Conservation (phyloP, 1,140 invertebrate species). For the Chlorops oryzae region DNA sequence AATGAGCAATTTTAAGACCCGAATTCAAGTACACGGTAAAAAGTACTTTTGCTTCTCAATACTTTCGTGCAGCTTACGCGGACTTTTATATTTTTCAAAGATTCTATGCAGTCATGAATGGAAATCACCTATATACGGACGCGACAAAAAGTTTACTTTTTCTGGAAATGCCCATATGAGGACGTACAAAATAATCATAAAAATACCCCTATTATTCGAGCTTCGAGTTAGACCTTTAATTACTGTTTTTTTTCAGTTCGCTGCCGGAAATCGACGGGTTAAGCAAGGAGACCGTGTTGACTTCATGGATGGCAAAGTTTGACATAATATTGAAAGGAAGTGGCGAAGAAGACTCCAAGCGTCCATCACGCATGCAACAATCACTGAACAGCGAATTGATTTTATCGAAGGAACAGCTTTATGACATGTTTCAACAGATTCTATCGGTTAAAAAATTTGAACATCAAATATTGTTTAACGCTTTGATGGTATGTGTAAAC, state of each 20-base stretch:
- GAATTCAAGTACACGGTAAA: no score
- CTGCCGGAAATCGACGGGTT: slow-evolving; percentile 98
- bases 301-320: slow-evolving; percentile 99
- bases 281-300: slow-evolving; percentile 97
- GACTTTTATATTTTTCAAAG: no score
- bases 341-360: slow-evolving; percentile 78
- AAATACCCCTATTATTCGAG: no score
- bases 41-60: no score
- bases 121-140: no score
- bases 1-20: no score
- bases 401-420: slow-evolving; percentile 93
- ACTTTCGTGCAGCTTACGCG: no score
- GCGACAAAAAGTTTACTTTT: no score
- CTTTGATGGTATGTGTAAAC: slow-evolving; percentile 70
- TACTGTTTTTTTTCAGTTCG: slow-evolving; percentile 59
- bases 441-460: slow-evolving; percentile 98
- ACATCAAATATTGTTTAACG: slow-evolving; percentile 98
- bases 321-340: slow-evolving; percentile 95
- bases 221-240: no score
- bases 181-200: no score
- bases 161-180: no score
- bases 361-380: slow-evolving; percentile 79
- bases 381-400: slow-evolving; percentile 86
- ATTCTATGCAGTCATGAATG: no score
- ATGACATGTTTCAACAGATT: slow-evolving; percentile 99